Evolutionary conservation across 2,113 vertebrate species (phyloP).

Genomic region (Agapornis roseicollis): DNA sequence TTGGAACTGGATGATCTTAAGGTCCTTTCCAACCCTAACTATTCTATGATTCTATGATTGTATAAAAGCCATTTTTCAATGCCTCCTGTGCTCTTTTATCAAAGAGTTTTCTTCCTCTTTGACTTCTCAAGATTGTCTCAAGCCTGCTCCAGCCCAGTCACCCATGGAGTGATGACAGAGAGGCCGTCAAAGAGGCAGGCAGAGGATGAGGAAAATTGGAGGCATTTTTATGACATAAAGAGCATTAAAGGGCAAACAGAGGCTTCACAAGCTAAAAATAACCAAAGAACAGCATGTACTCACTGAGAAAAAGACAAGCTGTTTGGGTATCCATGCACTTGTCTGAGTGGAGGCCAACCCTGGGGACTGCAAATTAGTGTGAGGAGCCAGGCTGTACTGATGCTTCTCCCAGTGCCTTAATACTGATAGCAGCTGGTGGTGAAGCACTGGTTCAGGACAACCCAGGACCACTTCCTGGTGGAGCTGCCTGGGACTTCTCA

Average conservation of each 20-base stretch:
- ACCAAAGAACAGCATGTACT: not conserved
- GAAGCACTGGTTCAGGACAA: rapidly evolving
- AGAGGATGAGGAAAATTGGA: not conserved
- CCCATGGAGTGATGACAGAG: not conserved
- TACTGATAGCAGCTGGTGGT: not conserved
- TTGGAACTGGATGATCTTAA: too few relatives aligned
- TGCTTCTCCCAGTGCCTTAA: not conserved
- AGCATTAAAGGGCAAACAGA: not conserved
- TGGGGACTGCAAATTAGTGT: rapidly evolving
- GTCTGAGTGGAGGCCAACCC: not conserved
- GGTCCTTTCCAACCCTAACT: too few relatives aligned
- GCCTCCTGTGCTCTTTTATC: not conserved
- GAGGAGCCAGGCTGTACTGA: not conserved
- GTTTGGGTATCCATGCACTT: not conserved
- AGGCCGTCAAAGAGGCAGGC: not conserved
- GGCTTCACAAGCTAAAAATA: not conserved
- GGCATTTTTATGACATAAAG: not conserved
- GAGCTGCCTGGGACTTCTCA: not conserved
- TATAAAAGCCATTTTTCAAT: not conserved
- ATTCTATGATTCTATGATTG: too few relatives aligned
- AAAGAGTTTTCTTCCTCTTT: not conserved
- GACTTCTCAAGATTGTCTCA: not conserved
- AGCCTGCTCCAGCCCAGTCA: rapidly evolving
- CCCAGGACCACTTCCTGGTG: not conserved
- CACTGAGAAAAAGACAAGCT: not conserved